Percentiles rank a stretch among this genome's conserved stretches.
phyloP scores from a whole-genome alignment of 2,113 vertebrate genomes.

The Aegithalos caudatus region DNA sequence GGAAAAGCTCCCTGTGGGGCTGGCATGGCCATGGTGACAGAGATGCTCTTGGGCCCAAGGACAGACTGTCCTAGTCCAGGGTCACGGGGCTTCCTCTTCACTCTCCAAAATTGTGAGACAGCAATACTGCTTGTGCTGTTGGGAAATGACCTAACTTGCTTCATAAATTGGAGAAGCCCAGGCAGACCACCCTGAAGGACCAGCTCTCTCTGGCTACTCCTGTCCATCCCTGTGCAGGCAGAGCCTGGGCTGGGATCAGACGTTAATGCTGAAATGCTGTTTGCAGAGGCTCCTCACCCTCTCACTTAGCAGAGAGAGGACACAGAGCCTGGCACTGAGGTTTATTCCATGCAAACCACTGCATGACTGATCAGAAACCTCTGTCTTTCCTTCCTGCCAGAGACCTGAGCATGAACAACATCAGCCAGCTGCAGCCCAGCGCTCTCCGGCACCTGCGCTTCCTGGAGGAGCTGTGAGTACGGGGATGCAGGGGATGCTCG shows the following conservation, averaged over 20 bases:
- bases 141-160: neutral
- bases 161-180: neutral
- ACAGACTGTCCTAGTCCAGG: neutral
- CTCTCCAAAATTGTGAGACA: neutral
- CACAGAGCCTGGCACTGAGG: neutral
- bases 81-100: neutral
- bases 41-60: neutral
- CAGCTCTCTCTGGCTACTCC: neutral
- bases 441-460: conserved; percentile 84
- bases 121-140: neutral
- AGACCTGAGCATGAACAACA: conserved; percentile 98
- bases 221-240: neutral
- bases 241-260: neutral
- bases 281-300: neutral
- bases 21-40: neutral
- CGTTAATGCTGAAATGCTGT: neutral
- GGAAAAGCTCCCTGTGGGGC: neutral
- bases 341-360: neutral
- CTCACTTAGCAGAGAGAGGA: neutral
- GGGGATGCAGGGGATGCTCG: rapidly evolving
- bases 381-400: conserved; percentile 62
- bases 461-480: conserved; percentile 93
- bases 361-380: neutral
- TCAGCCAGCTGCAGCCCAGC: conserved; percentile 83
- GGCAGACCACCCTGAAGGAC: neutral